A percentile compares a stretch with the other conserved stretches of the same genome.
Evolutionary conservation across 2,888 invertebrate genomes (phyloP).

Genomic region (Lasius platythorax): DNA sequence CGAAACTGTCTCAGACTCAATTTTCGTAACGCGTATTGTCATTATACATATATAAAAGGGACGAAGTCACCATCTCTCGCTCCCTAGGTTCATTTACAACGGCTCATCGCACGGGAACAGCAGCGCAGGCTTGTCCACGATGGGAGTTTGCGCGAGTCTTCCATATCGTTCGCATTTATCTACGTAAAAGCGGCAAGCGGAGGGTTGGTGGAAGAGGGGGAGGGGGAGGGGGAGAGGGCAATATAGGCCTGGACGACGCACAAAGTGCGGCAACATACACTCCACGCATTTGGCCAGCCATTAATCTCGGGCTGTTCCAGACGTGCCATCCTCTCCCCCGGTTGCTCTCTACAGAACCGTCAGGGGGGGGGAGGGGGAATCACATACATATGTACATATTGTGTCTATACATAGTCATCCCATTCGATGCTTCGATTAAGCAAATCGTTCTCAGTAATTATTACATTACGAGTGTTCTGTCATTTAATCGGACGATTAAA

Average conservation of each 20-base stretch:
- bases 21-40: constrained; percentile 10
- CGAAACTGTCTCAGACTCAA: not conserved
- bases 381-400: not conserved
- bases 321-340: constrained; percentile 65
- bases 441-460: constrained; percentile 39
- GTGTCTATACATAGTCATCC: not conserved
- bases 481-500: constrained; percentile 25
- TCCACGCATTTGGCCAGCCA: constrained; percentile 72
- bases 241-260: constrained; percentile 46
- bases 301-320: constrained; percentile 77
- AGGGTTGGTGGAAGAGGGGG: not conserved
- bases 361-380: not conserved
- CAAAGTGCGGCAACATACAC: constrained; percentile 72
- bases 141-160: constrained; percentile 48
- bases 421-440: constrained; percentile 27
- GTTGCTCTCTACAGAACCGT: constrained; percentile 16
- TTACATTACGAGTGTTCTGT: constrained; percentile 35
- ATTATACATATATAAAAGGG: not conserved
- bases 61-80: constrained; percentile 12
- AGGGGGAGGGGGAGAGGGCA: constrained; percentile 16
- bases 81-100: constrained; percentile 39
- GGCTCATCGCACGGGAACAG: constrained; percentile 43
- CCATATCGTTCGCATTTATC: constrained; percentile 60
- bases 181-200: constrained; percentile 51
- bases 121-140: constrained; percentile 6